Evolutionary conservation across 23 tunicate species (phyloP).

Genomic region (Corella eumyota): DNA sequence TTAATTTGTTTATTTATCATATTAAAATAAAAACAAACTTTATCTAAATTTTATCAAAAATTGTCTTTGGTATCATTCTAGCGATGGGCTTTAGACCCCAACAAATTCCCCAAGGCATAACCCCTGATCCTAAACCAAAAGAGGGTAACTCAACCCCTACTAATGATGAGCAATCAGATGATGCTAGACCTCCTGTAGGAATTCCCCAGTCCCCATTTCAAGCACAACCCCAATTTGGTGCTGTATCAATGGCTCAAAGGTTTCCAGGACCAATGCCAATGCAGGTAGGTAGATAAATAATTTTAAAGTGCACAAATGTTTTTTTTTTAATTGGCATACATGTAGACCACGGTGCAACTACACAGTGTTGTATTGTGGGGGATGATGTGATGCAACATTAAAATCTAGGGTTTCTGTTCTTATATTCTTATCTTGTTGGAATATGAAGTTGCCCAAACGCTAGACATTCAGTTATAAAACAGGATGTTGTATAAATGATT

Average conservation of each 20-base stretch:
- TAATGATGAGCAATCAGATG: slow-evolving; percentile 33
- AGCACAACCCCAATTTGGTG: slow-evolving; percentile 25
- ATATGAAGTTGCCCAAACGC: slow-evolving; percentile 34
- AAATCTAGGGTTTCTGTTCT: slow-evolving; percentile 13
- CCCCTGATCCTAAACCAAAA: too few relatives aligned
- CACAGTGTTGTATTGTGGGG: slow-evolving; percentile 16
- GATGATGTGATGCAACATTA: slow-evolving; percentile 25
- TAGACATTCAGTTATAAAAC: not conserved
- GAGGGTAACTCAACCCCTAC: slow-evolving; percentile 49
- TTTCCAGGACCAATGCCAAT: slow-evolving; percentile 53
- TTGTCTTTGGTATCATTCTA: too few relatives aligned
- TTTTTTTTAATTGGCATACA: slow-evolving; percentile 10
- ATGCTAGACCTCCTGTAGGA: too few relatives aligned
- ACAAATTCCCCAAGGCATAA: too few relatives aligned
- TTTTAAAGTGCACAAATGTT: not conserved
- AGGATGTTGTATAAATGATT: not conserved
- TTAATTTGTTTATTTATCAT: too few relatives aligned
- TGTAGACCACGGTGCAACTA: slow-evolving; percentile 22
- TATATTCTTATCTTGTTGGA: too few relatives aligned
- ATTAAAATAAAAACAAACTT: too few relatives aligned
- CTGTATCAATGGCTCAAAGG: slow-evolving; percentile 42
- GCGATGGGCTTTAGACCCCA: too few relatives aligned
- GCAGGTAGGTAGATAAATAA: too few relatives aligned
- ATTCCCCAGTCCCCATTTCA: slow-evolving; percentile 4
- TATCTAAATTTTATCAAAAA: too few relatives aligned